These are phyloP conservation scores for Etia nguti DNA, from an alignment of 2,113 vertebrate genomes.

Conservation along the genomic window DNA sequence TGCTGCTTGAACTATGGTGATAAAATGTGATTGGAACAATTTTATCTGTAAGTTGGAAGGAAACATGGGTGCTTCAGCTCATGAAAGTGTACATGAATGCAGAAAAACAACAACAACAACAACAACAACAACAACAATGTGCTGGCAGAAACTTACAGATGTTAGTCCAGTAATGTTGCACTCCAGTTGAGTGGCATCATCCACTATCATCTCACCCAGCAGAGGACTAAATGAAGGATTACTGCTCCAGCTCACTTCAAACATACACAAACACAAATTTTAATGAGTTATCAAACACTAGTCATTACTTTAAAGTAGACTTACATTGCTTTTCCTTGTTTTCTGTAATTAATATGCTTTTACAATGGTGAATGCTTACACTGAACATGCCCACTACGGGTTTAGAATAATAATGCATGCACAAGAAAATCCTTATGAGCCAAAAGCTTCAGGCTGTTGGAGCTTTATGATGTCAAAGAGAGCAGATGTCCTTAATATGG, in stretches of 20 bases:
- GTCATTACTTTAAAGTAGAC: not conserved
- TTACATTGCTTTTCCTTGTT: not conserved
- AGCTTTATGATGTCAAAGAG: not conserved
- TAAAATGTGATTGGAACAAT: not conserved
- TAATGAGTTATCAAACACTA: not conserved
- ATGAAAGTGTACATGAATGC: not conserved
- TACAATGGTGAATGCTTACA: not conserved
- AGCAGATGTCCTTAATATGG: not conserved
- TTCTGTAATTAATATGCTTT: not conserved
- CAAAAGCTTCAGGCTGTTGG: not conserved
- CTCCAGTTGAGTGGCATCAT: conserved; percentile 76
- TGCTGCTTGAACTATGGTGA: conserved; percentile 20
- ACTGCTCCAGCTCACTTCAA: conserved; percentile 84
- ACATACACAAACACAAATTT: conserved; percentile 6
- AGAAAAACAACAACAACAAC: not conserved
- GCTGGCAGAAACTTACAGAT: conserved; percentile 72
- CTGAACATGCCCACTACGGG: not conserved
- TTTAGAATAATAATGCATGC: not conserved
- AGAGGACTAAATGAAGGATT: conserved; percentile 71
- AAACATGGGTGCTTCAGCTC: not conserved
- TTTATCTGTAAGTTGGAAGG: not conserved
- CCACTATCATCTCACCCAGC: conserved; percentile 77
- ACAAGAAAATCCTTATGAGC: not conserved
- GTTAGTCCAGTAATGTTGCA: conserved; percentile 79
- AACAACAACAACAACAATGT: not conserved